A percentile compares a stretch with the other conserved stretches of the same genome.
Evolutionary conservation across 2,797 vertebrate genomes (phyloP).

Genomic region (Lepus oiostolus): DNA sequence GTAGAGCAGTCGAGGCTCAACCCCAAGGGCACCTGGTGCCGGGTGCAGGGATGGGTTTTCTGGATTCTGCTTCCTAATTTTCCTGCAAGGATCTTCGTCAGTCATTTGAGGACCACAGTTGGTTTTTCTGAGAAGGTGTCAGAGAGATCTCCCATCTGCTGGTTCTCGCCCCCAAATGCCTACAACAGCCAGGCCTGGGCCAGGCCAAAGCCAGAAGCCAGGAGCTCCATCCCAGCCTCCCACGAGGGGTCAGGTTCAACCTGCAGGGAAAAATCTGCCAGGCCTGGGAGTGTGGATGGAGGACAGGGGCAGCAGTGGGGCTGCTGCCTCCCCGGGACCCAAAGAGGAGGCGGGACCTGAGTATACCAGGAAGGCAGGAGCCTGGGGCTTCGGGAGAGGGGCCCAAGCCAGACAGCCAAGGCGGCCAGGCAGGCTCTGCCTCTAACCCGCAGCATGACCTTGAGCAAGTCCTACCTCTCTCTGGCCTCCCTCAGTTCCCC

Average conservation of each 20-base stretch:
- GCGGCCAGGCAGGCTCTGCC: no score
- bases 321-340: neutral
- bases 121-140: neutral
- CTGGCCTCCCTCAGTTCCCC: neutral
- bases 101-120: neutral
- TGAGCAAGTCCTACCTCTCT: neutral
- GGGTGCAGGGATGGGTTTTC: neutral
- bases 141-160: no score
- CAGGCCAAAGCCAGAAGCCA: no score
- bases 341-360: neutral
- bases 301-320: neutral
- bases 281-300: neutral
- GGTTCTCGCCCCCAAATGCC: no score
- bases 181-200: no score
- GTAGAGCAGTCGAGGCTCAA: neutral
- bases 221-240: no score
- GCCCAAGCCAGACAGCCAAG: no score
- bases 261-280: neutral
- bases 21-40: slow-evolving; percentile 33
- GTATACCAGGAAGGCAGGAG: neutral
- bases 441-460: neutral
- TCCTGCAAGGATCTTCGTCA: neutral
- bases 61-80: neutral
- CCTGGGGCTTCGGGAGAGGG: neutral
- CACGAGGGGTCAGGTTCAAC: no score